A percentile compares a stretch with the other conserved stretches of the same genome.
phyloP scores from a whole-genome alignment of 2,797 vertebrate genomes.

The Clamator glandarius region DNA sequence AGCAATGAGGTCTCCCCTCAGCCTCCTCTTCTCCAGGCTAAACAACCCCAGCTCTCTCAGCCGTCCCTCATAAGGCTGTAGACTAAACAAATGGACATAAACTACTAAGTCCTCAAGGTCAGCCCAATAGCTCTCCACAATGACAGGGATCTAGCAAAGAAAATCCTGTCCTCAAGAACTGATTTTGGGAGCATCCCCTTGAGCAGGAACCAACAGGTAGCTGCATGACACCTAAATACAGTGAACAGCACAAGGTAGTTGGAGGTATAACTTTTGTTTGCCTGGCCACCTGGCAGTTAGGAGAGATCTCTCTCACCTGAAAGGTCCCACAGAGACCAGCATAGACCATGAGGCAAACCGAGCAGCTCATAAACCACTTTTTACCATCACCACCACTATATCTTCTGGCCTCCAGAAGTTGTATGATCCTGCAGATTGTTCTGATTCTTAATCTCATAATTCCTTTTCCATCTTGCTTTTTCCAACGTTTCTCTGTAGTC shows the following conservation, averaged over 20 bases:
- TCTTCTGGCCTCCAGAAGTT: neutral
- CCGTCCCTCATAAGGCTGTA: no score
- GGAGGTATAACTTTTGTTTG: neutral
- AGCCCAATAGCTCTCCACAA: neutral
- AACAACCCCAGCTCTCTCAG: no score
- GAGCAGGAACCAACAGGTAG: neutral
- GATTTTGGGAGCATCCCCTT: neutral
- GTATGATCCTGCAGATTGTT: neutral
- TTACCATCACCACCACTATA: neutral
- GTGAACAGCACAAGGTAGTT: rapidly evolving
- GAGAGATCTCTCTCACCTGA: neutral
- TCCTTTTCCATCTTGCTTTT: neutral
- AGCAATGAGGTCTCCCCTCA: no score
- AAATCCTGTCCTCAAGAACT: neutral
- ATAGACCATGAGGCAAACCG: neutral
- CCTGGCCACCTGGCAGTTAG: no score
- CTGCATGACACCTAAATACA: neutral
- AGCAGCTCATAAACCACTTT: neutral
- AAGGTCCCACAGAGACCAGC: neutral
- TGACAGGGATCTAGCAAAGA: neutral
- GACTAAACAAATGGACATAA: neutral
- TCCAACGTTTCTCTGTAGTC: neutral
- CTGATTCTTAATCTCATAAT: neutral
- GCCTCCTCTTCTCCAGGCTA: no score
- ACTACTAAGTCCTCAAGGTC: neutral